Percentiles rank a stretch among this genome's conserved stretches.
phyloP scores from a whole-genome alignment of 1,140 invertebrate species.

The Diachasmimorpha longicaudata region DNA sequence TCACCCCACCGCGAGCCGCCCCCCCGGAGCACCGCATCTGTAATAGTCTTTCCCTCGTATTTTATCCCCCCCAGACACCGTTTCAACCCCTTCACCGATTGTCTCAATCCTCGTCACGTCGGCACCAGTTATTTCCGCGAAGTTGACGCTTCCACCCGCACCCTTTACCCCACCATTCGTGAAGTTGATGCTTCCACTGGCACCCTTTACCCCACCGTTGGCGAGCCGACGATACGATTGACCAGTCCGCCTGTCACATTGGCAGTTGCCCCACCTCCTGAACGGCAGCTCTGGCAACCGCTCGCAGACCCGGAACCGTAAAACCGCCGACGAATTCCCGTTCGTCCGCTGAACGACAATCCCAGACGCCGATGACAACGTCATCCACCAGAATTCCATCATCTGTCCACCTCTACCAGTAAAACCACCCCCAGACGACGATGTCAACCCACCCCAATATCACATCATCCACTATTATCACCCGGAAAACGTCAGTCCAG shows the following conservation, averaged over 20 bases:
- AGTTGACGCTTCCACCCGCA: neutral
- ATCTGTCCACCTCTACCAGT: conserved; percentile 14
- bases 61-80: conserved; percentile 19
- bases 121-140: neutral
- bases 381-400: conserved; percentile 23
- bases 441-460: neutral
- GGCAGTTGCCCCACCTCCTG: neutral
- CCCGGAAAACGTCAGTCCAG: no score
- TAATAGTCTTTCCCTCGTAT: conserved; percentile 46
- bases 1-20: conserved; percentile 59
- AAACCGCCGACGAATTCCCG: neutral
- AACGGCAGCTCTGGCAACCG: neutral
- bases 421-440: no score
- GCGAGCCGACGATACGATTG: no score
- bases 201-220: neutral
- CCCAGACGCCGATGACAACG: neutral
- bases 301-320: neutral
- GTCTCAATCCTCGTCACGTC: neutral
- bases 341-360: neutral
- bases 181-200: neutral
- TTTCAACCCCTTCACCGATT: neutral
- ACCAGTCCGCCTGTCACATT: neutral
- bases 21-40: conserved; percentile 57
- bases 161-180: neutral
- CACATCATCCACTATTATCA: neutral